Base-by-base conservation (phyloP, 1,140 invertebrate species). In the Panagrolaimus sp. region DNA sequence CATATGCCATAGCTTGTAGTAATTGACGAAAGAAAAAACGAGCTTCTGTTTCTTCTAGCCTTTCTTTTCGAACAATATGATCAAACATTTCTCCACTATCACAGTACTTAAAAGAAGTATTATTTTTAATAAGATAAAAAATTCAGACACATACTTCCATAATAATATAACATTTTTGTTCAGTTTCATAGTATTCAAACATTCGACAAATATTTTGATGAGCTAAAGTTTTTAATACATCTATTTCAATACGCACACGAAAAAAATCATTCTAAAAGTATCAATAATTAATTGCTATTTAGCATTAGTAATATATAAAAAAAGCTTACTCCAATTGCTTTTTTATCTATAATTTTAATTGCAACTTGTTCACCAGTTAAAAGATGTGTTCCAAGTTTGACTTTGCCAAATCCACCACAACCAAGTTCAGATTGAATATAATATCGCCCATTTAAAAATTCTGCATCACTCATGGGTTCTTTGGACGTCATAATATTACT, bases 321-420 rank as follows among this genome's bases (percentile, higher is more conserved):
- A 67, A 73, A 63, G 84, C 85, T 85, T 86, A 91, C 90, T 31
- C 89, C 89, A 63, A 92, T 80, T 20, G 85, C 81, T 64, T 84
- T 84, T 84, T 92, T 92, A 72, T 91, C 89, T 87, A 92, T 91
- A 43, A 91, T 90, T 86, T 92, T 92, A 65, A 92, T 87, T n/a
- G 91, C 91, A 65, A 92, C 90, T 81, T 90, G 90, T 78, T 91
- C 89, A 46, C 89, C 89, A 47, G 91, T 91, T 4, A 89, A 83
- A 11, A 88, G 73, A 84, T 92, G 91, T 13, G 87, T 90, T 1
- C 88, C 91, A 27, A 90, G 83, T 78, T 91, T 90, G 7, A 92
- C 91, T 84, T 91, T 92, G 31, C 90, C 90, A 61, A 80, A 80
- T 46, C 80, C 80, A 44, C 80, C 80, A 48, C 70, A 68, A 13